Conservation (phyloP, 2,888 invertebrate species). For the Apotomis capreana region DNA sequence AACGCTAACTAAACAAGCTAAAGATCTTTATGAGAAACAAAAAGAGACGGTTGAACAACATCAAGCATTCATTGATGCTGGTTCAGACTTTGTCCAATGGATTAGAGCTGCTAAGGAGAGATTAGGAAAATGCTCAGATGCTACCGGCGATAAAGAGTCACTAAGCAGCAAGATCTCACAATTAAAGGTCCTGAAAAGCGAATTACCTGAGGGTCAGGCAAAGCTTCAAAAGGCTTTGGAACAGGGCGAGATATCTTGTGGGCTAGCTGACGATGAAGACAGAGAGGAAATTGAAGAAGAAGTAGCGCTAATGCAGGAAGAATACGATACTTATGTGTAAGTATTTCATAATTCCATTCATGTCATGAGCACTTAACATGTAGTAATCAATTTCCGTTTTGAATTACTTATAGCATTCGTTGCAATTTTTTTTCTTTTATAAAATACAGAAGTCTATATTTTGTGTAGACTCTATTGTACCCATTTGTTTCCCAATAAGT, state of each 20-base stretch:
- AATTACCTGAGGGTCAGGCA: slow-evolving; percentile 91
- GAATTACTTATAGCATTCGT: no score
- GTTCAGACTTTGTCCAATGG: slow-evolving; percentile 96
- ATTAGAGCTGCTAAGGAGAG: slow-evolving; percentile 95
- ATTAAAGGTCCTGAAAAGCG: slow-evolving; percentile 92
- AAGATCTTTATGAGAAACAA: slow-evolving; percentile 94
- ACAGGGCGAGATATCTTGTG: slow-evolving; percentile 93
- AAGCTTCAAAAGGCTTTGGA: slow-evolving; percentile 92
- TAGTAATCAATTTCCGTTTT: neutral
- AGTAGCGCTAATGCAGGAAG: slow-evolving; percentile 94
- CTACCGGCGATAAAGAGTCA: slow-evolving; percentile 95
- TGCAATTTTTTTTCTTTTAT: no score
- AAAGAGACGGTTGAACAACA: slow-evolving; percentile 95
- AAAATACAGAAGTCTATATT: no score
- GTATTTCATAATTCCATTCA: slow-evolving; percentile 54
- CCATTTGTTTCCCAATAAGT: no score
- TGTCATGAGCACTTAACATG: neutral
- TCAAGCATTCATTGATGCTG: slow-evolving; percentile 95
- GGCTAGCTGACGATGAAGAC: slow-evolving; percentile 92
- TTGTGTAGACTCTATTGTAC: no score
- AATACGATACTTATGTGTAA: slow-evolving; percentile 92
- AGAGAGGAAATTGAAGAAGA: slow-evolving; percentile 96
- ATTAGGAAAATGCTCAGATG: slow-evolving; percentile 95
- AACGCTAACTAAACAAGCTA: slow-evolving; percentile 94
- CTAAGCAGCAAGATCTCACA: slow-evolving; percentile 93